Evolutionary conservation across 2,797 vertebrate species (phyloP).

Genomic region (Acrossocheilus wenchowensis): DNA sequence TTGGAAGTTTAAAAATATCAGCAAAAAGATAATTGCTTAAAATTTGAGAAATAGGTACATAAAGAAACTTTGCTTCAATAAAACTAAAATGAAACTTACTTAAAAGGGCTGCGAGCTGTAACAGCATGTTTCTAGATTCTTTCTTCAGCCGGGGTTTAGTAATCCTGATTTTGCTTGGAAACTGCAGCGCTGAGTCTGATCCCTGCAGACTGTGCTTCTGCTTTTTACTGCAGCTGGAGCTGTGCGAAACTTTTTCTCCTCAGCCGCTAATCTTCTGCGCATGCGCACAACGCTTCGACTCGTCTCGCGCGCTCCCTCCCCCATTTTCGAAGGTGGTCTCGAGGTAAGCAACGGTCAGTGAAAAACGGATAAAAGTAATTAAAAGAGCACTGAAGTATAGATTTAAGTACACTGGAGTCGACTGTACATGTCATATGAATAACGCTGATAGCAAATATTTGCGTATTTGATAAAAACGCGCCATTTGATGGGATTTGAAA

Average conservation of each 20-base stretch:
- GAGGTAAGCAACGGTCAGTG: neutral
- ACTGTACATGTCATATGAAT: neutral
- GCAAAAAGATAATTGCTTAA: neutral
- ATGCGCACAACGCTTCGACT: slow-evolving; percentile 46
- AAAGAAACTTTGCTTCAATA: slow-evolving; percentile 37
- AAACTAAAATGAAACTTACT: slow-evolving; percentile 63
- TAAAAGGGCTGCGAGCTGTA: slow-evolving; percentile 59
- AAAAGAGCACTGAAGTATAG: neutral
- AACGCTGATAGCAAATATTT: neutral
- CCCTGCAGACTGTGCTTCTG: neutral
- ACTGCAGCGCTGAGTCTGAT: neutral
- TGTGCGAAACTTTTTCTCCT: slow-evolving; percentile 16
- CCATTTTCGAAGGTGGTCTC: slow-evolving; percentile 33
- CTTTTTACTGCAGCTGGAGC: neutral
- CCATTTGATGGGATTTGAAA: neutral
- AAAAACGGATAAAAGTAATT: neutral
- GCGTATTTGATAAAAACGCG: neutral
- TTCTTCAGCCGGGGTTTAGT: slow-evolving; percentile 20
- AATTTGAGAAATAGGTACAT: slow-evolving; percentile 22
- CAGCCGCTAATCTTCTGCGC: slow-evolving; percentile 29
- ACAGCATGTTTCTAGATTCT: slow-evolving; percentile 41
- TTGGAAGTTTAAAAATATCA: neutral
- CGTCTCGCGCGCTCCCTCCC: slow-evolving; percentile 42
- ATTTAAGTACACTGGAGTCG: neutral
- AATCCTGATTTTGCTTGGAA: slow-evolving; percentile 6